Base-by-base conservation (phyloP, 1,140 invertebrate genomes). In the Aphis craccivora region DNA sequence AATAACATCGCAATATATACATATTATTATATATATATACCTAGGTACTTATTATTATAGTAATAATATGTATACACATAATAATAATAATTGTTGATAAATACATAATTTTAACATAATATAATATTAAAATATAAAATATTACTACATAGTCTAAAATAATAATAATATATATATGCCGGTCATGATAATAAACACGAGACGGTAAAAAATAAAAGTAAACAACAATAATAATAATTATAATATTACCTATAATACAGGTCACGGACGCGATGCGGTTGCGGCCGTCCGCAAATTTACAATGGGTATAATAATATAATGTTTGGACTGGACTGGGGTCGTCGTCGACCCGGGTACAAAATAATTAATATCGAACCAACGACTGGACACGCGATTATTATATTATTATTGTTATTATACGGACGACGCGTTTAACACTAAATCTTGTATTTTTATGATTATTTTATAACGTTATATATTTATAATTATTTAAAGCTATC, bases 151-250 rank as follows among this genome's bases (percentile, higher is more conserved):
- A 76, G n/a, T 76, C 14, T n/a, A n/a, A 76, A 76, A 76, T 76
- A n/a, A 76, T 76, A 76, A 51, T 51, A 51, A 51, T 51, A 6
- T 76, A 67, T 67, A 67, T 67, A 76, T n/a, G 30, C 60, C n/a
- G 4, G n/a, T 76, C 60, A 18, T 20, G 60, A 6, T 76, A 76
- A n/a, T 76, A n/a, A 51, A 76, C n/a, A 76, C 60, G 60, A 76
- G n/a, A 76, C 30, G 30, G 60, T 76, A n/a, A n/a, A 76, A 76
- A 76, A 76, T 76, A 76, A 76, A 76, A 89, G 51, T 89, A 55
- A 89, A 89, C 87, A 87, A 87, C n/a, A 45, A 45, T 87, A 84
- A 84, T 84, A 18, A 87, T 87, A 89, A 45, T 87, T 43, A 84
- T 84, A 18, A 87, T 87, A 89, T 37, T 89, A 89, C 23, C 37